These are phyloP conservation scores for Xiphorhynchus elegans DNA, from an alignment of 2,113 vertebrate species.

Conservation along the genomic window DNA sequence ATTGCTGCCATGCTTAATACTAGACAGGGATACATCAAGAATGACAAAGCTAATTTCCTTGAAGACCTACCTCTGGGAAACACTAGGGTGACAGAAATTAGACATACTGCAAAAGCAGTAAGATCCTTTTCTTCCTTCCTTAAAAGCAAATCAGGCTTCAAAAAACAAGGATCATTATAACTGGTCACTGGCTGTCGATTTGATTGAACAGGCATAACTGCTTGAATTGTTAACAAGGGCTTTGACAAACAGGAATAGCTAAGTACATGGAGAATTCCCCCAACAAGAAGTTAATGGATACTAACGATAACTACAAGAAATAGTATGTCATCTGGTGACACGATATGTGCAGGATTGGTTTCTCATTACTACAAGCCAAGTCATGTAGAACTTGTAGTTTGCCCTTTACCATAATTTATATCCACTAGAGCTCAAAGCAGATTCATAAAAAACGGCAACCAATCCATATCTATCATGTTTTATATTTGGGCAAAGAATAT, in stretches of 20 bases:
- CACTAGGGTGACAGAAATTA: background rate
- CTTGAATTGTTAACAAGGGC: background rate
- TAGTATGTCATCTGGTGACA: background rate
- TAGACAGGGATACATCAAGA: background rate
- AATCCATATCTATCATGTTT: slow-evolving; percentile 55
- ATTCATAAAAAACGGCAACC: slow-evolving; percentile 57
- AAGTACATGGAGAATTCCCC: background rate
- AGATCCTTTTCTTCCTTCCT: background rate
- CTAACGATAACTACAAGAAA: background rate
- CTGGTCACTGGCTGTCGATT: background rate
- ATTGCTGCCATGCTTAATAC: rapidly evolving
- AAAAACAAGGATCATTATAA: background rate
- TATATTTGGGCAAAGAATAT: slow-evolving; percentile 55
- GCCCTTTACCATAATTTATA: slow-evolving; percentile 59
- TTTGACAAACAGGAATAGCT: background rate
- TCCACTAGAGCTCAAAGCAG: slow-evolving; percentile 22
- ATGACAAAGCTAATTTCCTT: background rate
- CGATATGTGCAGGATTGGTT: background rate
- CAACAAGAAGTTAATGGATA: background rate
- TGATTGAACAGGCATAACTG: background rate
- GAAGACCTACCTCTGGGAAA: background rate
- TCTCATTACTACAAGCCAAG: slow-evolving; percentile 52
- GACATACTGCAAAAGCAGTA: background rate
- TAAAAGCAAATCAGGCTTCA: background rate
- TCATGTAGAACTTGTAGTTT: slow-evolving; percentile 54